These are phyloP conservation scores for Neocrepidodera transversa DNA, from an alignment of 2,888 invertebrate genomes.

Conservation along the genomic window DNA sequence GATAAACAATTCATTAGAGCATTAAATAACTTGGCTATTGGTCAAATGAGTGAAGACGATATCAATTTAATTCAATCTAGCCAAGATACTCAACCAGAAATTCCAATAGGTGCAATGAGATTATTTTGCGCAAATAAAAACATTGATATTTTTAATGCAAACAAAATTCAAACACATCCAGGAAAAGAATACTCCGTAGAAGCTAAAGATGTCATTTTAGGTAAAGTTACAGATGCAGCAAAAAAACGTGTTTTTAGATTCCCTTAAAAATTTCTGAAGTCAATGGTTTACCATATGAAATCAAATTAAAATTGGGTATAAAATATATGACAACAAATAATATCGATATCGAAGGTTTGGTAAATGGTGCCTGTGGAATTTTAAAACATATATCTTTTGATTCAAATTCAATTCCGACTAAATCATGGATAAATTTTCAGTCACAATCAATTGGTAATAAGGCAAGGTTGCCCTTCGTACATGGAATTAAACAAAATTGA, in stretches of 20 bases:
- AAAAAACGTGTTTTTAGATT: background rate
- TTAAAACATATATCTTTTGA: background rate
- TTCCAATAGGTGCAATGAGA: background rate
- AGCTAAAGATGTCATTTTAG: background rate
- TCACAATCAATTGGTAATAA: background rate
- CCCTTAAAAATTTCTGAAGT: background rate
- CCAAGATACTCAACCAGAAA: too few relatives aligned
- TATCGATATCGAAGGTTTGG: background rate
- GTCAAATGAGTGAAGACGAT: background rate
- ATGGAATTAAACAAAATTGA: background rate
- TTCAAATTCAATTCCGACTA: background rate
- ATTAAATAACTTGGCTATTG: slow-evolving; percentile 11
- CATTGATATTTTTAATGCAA: background rate
- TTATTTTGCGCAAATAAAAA: background rate
- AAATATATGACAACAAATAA: background rate
- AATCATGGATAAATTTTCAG: background rate
- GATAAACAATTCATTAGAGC: slow-evolving; percentile 10
- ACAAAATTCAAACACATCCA: background rate
- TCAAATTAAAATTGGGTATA: too few relatives aligned
- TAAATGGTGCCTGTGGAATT: too few relatives aligned
- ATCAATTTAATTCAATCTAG: background rate
- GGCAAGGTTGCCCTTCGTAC: too few relatives aligned
- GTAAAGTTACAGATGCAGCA: background rate
- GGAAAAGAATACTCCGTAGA: background rate
- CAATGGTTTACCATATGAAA: background rate